Evolutionary conservation across 1,140 invertebrate genomes (phyloP).

Genomic region (Trachelipus rathkii): DNA sequence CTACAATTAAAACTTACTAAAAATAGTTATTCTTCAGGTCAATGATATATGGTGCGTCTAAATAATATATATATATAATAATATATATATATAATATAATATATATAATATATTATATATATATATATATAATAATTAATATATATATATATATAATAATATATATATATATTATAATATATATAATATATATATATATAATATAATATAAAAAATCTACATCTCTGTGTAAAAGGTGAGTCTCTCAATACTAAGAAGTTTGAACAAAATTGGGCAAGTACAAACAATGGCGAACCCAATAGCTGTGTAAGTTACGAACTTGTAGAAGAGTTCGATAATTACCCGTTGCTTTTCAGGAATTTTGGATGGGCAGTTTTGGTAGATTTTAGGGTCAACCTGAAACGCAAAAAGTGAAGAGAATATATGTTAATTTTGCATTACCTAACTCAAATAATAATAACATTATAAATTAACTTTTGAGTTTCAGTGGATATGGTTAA

Average conservation of each 20-base stretch:
- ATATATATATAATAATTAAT: not conserved
- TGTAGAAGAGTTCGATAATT: conserved; percentile 71
- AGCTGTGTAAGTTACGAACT: conserved; percentile 70
- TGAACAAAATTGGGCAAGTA: conserved; percentile 72
- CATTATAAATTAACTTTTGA: too few species aligned
- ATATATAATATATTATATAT: not conserved
- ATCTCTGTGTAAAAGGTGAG: conserved; percentile 80
- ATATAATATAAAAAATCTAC: conserved; percentile 47
- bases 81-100: not conserved
- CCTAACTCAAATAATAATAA: too few species aligned
- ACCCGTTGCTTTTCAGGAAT: not conserved
- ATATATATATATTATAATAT: conserved; percentile 8
- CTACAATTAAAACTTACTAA: too few species aligned
- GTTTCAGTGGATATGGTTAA: too few species aligned
- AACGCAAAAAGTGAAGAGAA: not conserved
- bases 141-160: not conserved
- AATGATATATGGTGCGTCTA: too few species aligned
- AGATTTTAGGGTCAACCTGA: not conserved
- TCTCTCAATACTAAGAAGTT: conserved; percentile 68
- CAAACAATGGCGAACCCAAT: conserved; percentile 72
- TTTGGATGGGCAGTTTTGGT: not conserved
- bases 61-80: too few species aligned
- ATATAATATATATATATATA: conserved; percentile 15
- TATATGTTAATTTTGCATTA: too few species aligned
- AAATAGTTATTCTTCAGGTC: too few species aligned